These are phyloP conservation scores for Euglossa dilemma DNA, from an alignment of 1,140 invertebrate species.

Conservation along the genomic window DNA sequence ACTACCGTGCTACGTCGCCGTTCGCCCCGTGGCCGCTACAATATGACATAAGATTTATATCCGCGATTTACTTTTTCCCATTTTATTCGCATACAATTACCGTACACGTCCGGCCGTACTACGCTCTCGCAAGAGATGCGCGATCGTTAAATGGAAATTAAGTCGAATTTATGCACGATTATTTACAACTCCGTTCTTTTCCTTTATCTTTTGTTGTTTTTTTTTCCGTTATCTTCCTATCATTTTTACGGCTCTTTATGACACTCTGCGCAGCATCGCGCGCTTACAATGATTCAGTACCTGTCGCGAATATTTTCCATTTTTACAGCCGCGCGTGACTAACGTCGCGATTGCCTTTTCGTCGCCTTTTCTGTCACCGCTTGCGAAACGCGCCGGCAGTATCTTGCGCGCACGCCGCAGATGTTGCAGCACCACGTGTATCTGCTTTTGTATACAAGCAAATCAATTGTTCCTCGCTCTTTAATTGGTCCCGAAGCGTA, in stretches of 20 bases:
- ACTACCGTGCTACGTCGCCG: background rate
- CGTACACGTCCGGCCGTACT: no score
- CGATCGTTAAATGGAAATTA: conserved; percentile 5
- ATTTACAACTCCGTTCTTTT: background rate
- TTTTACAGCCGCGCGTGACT: conserved; percentile 7
- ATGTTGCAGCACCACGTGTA: background rate
- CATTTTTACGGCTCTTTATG: background rate
- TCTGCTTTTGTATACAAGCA: background rate
- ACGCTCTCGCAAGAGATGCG: background rate
- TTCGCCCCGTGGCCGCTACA: background rate
- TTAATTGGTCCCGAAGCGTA: background rate
- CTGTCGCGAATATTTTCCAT: background rate
- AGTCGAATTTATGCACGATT: conserved; percentile 8
- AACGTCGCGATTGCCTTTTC: background rate
- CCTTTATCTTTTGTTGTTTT: no score
- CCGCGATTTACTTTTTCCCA: background rate
- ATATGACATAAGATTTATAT: conserved; percentile 30
- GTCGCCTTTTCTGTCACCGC: conserved; percentile 6
- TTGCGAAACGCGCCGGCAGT: conserved; percentile 24
- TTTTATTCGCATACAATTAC: conserved; percentile 11
- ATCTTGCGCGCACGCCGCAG: background rate
- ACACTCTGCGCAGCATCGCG: background rate
- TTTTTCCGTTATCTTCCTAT: background rate
- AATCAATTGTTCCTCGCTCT: background rate
- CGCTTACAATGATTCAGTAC: background rate